Conservation (phyloP, 2,113 vertebrate genomes). For the Pavo muticus region DNA sequence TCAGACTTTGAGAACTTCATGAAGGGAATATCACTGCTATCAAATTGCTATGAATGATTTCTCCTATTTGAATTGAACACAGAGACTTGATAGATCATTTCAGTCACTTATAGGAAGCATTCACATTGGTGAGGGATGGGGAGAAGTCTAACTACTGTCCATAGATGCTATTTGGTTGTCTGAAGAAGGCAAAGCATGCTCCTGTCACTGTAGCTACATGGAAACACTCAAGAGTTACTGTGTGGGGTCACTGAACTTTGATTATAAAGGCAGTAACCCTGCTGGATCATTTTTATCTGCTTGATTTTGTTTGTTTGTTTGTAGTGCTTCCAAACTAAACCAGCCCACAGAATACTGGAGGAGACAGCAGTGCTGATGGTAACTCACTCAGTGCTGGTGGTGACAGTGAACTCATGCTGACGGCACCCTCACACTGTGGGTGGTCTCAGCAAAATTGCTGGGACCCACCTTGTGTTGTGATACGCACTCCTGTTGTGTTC, state of each 20-base stretch:
- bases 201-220: background rate
- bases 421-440: background rate
- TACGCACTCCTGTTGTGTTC: background rate
- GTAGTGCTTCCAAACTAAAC: background rate
- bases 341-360: background rate
- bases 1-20: background rate
- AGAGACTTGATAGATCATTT: background rate
- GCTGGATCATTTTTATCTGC: background rate
- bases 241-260: background rate
- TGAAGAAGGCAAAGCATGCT: background rate
- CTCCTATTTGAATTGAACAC: background rate
- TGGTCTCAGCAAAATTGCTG: background rate
- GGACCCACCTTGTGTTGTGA: background rate
- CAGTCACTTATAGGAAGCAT: background rate
- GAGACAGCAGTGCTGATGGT: background rate
- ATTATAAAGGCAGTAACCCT: background rate
- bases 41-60: background rate
- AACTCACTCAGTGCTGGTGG: no score
- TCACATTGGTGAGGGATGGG: fast-evolving
- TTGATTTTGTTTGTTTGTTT: background rate
- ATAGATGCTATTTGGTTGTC: background rate
- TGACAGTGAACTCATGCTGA: background rate
- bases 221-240: background rate
- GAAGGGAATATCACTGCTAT: background rate
- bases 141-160: background rate